Evolutionary conservation across 2,113 vertebrate species (phyloP), one percentile per base, ranked within the genome.

Genomic region (Oreochromis spilurus): DNA sequence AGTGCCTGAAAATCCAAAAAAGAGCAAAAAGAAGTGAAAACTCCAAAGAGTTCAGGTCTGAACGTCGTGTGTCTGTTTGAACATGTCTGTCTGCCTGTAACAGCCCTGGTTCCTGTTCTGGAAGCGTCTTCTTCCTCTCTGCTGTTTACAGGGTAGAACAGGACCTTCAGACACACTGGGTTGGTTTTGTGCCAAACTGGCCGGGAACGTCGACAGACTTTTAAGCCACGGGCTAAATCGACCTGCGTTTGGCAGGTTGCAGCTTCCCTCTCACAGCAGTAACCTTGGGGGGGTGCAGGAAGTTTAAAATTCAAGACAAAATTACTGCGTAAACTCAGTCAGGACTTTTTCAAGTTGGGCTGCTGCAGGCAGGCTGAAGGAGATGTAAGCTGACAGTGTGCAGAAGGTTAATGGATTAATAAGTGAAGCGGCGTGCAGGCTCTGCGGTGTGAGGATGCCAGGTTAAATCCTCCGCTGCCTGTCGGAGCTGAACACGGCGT

Each of bases 331-430:
- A 54, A 77, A 77, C 70, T 40, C 48, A 2, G 43, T 5, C 24
- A 6, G 38, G 82, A 65, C 54, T 21, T 34, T 40, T 21, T 16
- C 5, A 36, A 45, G 75, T 36, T 53, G 16, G 5, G 52, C 50
- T 34, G n/a, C 78, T 82, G 78, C 53, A 70, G 89, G 40, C 43
- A 14, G 57, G 78, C 16, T 38, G 16, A 9, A 31, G 78, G 24
- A 38, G 26, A 54, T 29, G 10, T 38, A 7, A 52, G 52, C 38
- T 45, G 36, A 54, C 36, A 12, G 78, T 26, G 57, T 72, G 77
- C 10, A 26, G n/a, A 78, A 60, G 90, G 85, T 84, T 86, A 88
- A 89, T 80, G 60, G 84, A 77, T 85, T 80, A 83, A 70, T 58
- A 78, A 36, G 50, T 8, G 8, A 40, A 78, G 21, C 58, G 3